These are phyloP conservation scores for Chromis chromis DNA, from an alignment of 2,797 vertebrate species.

Conservation along the genomic window DNA sequence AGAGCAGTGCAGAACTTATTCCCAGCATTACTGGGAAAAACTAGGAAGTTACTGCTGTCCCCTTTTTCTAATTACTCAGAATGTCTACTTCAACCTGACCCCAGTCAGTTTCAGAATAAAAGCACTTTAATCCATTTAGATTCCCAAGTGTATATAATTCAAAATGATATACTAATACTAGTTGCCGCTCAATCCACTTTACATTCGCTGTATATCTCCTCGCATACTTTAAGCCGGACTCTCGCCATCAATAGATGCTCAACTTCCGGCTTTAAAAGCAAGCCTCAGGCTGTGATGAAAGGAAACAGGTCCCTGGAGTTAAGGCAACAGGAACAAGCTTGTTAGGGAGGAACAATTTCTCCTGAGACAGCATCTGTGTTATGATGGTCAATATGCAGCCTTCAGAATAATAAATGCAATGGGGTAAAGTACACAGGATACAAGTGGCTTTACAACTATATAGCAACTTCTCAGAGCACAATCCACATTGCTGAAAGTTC, in stretches of 20 bases:
- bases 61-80: constrained; percentile 30
- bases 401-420: background rate
- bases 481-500: constrained; percentile 39
- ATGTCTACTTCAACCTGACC: constrained; percentile 21
- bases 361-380: constrained; percentile 45
- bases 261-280: constrained; percentile 45
- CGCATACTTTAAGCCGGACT: constrained; percentile 44
- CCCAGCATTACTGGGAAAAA: constrained; percentile 17
- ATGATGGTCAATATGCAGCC: constrained; percentile 37
- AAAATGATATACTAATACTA: constrained; percentile 25
- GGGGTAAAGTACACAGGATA: constrained; percentile 7
- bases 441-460: constrained; percentile 6
- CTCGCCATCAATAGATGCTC: constrained; percentile 29
- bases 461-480: background rate
- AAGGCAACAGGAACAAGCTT: constrained; percentile 60
- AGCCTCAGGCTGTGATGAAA: constrained; percentile 59
- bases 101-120: constrained; percentile 32
- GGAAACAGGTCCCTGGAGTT: constrained; percentile 55
- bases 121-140: constrained; percentile 51
- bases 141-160: constrained; percentile 19
- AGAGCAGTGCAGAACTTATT: constrained; percentile 8
- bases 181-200: constrained; percentile 24
- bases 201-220: constrained; percentile 18
- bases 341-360: constrained; percentile 47
- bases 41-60: constrained; percentile 1